These are phyloP conservation scores for Tigriopus californicus DNA, from an alignment of 2,888 invertebrate species.

Conservation along the genomic window DNA sequence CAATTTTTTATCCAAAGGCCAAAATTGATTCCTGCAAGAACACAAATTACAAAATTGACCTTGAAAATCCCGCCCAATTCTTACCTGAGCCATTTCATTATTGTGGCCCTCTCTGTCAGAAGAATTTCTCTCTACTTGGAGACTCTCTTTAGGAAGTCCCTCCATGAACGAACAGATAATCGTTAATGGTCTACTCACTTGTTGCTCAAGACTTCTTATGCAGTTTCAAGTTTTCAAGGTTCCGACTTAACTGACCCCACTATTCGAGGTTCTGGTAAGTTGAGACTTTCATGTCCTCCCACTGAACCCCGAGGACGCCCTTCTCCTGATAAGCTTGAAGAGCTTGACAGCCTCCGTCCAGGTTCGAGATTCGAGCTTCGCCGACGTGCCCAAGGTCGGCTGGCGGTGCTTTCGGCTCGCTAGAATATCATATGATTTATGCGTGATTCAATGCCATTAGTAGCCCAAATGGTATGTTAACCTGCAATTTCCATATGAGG, in stretches of 20 bases:
- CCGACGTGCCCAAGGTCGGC: background rate
- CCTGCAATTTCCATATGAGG: background rate
- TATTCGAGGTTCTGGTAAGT: background rate
- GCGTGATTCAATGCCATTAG: background rate
- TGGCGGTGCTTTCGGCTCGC: background rate
- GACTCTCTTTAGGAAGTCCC: background rate
- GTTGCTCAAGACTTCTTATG: slow-evolving; percentile 12
- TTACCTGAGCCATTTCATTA: background rate
- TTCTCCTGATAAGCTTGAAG: no score
- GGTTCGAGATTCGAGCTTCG: no score
- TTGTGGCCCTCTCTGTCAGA: background rate
- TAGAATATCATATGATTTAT: background rate
- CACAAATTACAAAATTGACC: background rate
- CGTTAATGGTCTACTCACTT: slow-evolving; percentile 1
- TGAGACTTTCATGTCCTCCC: background rate
- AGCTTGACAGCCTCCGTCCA: no score
- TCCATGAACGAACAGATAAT: background rate
- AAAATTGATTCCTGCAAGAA: slow-evolving; percentile 42
- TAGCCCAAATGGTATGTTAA: no score
- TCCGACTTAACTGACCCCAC: background rate
- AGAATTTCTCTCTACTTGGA: background rate
- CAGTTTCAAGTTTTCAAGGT: background rate
- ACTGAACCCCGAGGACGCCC: no score
- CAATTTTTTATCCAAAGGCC: slow-evolving; percentile 60
- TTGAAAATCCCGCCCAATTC: background rate